These are phyloP conservation scores for Hydractinia symbiolongicarpus DNA, from an alignment of 30 jellyfish, hydroid and myxozoan genomes.

Conservation along the genomic window DNA sequence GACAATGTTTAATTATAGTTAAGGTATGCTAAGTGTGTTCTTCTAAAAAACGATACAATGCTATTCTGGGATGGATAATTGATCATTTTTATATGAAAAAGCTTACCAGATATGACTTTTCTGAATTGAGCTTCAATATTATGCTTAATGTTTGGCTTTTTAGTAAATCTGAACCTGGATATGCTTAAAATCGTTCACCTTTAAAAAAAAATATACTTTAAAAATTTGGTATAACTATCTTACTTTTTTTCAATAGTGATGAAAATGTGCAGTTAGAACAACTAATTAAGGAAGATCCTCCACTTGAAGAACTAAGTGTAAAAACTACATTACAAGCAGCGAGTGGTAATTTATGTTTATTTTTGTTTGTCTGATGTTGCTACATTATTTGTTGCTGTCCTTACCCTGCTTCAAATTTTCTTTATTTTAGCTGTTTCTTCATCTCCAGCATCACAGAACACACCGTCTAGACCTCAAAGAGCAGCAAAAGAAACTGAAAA, in stretches of 20 bases:
- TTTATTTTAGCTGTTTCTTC: not conserved
- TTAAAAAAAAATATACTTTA: too few species aligned
- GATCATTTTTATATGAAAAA: too few species aligned
- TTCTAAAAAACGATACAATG: too few species aligned
- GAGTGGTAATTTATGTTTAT: not conserved
- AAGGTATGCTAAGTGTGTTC: too few species aligned
- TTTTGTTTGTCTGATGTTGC: not conserved
- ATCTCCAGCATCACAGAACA: constrained; percentile 3
- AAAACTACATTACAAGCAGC: not conserved
- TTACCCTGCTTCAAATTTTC: not conserved
- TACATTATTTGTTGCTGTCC: not conserved
- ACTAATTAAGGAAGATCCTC: constrained; percentile 17
- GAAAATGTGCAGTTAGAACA: not conserved
- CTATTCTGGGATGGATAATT: too few species aligned
- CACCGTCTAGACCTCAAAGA: constrained; percentile 60
- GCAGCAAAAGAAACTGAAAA: constrained; percentile 83
- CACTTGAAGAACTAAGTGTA: not conserved
- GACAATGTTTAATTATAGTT: too few species aligned
- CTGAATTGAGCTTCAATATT: too few species aligned
- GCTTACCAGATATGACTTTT: too few species aligned
- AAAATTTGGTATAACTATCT: too few species aligned
- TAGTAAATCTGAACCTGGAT: too few species aligned
- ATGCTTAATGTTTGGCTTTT: too few species aligned
- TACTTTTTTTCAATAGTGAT: not conserved
- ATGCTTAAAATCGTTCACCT: too few species aligned